These are phyloP conservation scores for Ctenodactylus gundi DNA, from an alignment of 2,113 vertebrate genomes.

Conservation along the genomic window DNA sequence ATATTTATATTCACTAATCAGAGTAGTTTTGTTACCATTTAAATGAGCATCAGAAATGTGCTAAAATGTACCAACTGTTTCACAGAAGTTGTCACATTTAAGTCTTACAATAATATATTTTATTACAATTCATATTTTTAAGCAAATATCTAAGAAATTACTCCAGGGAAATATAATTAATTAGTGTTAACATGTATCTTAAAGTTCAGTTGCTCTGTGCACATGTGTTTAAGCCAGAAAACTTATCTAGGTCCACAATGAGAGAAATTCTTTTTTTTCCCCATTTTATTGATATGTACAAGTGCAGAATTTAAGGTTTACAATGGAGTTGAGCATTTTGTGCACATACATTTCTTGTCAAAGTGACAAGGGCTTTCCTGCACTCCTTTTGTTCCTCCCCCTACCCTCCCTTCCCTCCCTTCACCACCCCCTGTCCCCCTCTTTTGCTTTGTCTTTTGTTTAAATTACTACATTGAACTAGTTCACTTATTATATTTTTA, in stretches of 20 bases:
- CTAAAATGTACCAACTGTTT: neutral
- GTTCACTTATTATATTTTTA: neutral
- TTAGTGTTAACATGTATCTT: neutral
- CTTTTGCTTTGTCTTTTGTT: too few relatives aligned
- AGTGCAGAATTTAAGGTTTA: too few relatives aligned
- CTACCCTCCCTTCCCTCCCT: too few relatives aligned
- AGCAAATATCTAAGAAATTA: neutral
- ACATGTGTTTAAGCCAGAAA: neutral
- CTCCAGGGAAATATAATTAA: neutral
- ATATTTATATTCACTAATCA: neutral
- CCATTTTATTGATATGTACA: too few relatives aligned
- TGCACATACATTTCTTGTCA: too few relatives aligned
- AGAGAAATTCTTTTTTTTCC: neutral
- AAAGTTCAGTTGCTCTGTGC: neutral
- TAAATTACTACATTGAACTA: neutral
- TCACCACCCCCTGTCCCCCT: too few relatives aligned
- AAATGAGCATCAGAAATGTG: neutral
- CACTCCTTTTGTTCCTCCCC: too few relatives aligned
- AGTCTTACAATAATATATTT: neutral
- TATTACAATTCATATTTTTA: neutral
- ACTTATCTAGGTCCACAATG: neutral
- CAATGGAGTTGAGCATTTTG: too few relatives aligned
- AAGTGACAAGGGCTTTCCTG: too few relatives aligned
- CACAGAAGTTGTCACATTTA: neutral
- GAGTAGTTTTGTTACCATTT: neutral